These are phyloP conservation scores for Beris morrisii DNA, from an alignment of 2,888 invertebrate genomes.

Conservation along the genomic window DNA sequence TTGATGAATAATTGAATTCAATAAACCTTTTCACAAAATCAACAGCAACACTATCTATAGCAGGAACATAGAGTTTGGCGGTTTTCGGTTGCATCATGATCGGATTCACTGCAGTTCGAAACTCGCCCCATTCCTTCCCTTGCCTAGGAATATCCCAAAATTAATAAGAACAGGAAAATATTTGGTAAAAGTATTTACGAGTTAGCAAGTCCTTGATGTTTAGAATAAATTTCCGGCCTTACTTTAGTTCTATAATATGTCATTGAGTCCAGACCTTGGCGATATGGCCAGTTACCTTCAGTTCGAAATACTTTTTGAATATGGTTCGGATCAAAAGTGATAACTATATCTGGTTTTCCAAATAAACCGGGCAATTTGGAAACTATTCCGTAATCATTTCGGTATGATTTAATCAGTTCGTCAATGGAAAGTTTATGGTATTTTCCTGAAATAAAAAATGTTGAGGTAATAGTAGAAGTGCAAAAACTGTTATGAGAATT, in stretches of 20 bases:
- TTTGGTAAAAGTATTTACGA: slow-evolving; percentile 38
- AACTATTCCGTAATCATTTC: slow-evolving; percentile 54
- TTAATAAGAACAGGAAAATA: not conserved
- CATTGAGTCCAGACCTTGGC: slow-evolving; percentile 55
- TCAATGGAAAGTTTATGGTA: not conserved
- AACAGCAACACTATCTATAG: slow-evolving; percentile 50
- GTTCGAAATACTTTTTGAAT: slow-evolving; percentile 56
- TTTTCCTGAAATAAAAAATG: slow-evolving; percentile 2
- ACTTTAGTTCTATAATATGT: slow-evolving; percentile 53
- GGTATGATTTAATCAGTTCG: slow-evolving; percentile 29
- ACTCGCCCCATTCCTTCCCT: slow-evolving; percentile 67
- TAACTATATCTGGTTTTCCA: slow-evolving; percentile 51
- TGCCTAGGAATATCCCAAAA: slow-evolving; percentile 49
- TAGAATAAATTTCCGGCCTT: slow-evolving; percentile 46
- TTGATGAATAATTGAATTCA: not conserved
- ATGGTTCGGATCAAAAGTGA: slow-evolving; percentile 60
- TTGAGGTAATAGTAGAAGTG: not conserved
- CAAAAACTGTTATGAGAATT: not conserved
- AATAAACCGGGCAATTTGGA: slow-evolving; percentile 54
- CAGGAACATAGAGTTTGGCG: slow-evolving; percentile 59
- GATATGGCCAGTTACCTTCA: slow-evolving; percentile 57
- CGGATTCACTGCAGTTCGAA: slow-evolving; percentile 69
- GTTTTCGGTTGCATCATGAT: slow-evolving; percentile 66
- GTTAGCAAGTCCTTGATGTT: slow-evolving; percentile 42
- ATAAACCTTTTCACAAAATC: slow-evolving; percentile 8